Evolutionary conservation across 2,888 invertebrate genomes (phyloP), one percentile per base, ranked within the genome.

Genomic region (Perithous albicinctus): DNA sequence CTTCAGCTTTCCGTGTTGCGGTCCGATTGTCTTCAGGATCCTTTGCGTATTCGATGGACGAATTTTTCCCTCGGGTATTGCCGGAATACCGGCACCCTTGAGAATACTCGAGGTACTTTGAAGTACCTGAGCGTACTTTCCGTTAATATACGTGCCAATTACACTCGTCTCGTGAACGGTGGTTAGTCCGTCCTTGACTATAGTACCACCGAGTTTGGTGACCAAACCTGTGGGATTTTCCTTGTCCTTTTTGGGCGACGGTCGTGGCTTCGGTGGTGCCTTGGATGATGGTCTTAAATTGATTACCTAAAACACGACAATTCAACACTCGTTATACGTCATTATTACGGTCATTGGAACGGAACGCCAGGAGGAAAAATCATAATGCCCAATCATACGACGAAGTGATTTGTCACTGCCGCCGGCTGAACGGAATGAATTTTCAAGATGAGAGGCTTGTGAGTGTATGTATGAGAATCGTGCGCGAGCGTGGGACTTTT

Each of bases 81-180:
- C 64, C 10, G 84, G 76, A n/a, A 79, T 70, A 3, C 69, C 74
- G 0, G 85, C 80, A 2, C 85, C 85, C 8, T 89, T 87, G 78
- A 95, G 92, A 46, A 96, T 93, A 89, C 95, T 96, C 0, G 97
- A 97, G 48, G 96, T 96, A 88, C 97, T 97, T 89, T 97, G 97
- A 35, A 97, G 93, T 85, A 94, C 96, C 93, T 98, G 97, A 2
- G 97, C 97, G 91, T 98, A 97, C 93, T 97, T 97, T 46, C 97
- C 97, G 64, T 96, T 96, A 88, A 97, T 97, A 90, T 96, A 97
- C 2, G 98, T 97, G 29, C 98, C 97, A 87, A 97, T 96, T n/a
- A 98, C 97, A 90, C 96, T 97, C 0, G 97, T 97, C 93, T 97
- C 97, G 90, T 97, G 97, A 5, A 97, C 95, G 0, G 97, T 97